Evolutionary conservation across 2,113 vertebrate genomes (phyloP).

Genomic region (Xerus inauris): DNA sequence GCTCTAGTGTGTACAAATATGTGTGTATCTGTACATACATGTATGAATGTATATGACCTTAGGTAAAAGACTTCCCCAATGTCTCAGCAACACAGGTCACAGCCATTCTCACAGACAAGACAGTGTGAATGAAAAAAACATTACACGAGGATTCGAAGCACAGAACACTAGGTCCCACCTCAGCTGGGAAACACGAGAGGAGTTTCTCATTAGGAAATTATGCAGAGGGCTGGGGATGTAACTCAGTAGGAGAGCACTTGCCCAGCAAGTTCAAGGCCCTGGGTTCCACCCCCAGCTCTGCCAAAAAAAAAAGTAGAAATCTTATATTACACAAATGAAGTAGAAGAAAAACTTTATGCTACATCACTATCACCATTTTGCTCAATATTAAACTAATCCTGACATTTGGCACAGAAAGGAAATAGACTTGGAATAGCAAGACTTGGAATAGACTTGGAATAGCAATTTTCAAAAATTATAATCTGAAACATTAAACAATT

Average conservation of each 20-base stretch:
- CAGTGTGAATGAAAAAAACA: constrained; percentile 7
- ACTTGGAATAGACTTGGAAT: background rate
- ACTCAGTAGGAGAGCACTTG: background rate
- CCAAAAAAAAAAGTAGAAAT: background rate
- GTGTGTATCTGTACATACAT: no score
- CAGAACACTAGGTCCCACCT: background rate
- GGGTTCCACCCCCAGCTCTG: background rate
- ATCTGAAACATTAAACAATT: constrained; percentile 62
- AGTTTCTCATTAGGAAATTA: constrained; percentile 47
- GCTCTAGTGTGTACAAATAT: background rate
- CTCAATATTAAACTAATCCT: background rate
- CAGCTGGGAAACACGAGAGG: background rate
- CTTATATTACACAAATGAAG: background rate
- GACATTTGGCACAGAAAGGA: background rate
- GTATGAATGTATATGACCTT: no score
- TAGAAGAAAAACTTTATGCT: background rate
- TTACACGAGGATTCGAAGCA: background rate
- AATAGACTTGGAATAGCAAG: background rate
- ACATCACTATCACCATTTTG: background rate
- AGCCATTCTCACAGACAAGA: background rate
- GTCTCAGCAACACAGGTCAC: constrained; percentile 24
- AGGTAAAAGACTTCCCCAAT: background rate
- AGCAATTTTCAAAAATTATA: background rate
- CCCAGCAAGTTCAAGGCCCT: background rate
- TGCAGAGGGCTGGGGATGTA: background rate